Percentiles rank a stretch among this genome's conserved stretches.
Evolutionary conservation across 1,140 invertebrate species (phyloP).

Genomic region (Drosophila pandora): DNA sequence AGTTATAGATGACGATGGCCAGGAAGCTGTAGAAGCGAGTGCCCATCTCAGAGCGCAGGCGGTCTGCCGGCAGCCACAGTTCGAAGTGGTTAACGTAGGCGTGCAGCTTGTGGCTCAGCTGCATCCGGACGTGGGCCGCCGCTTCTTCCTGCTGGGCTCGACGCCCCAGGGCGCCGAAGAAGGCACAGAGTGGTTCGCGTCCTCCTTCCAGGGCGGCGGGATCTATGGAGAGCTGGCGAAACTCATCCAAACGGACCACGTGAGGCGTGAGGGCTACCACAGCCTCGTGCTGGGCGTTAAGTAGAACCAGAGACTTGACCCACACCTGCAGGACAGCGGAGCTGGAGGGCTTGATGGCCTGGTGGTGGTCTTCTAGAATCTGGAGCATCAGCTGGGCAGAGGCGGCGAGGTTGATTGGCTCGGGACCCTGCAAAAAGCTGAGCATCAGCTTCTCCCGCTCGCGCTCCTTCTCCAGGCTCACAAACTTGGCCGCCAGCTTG

Average conservation of each 20-base stretch:
- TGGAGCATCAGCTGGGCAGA: conserved; percentile 63
- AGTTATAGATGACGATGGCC: conserved; percentile 82
- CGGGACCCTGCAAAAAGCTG: conserved; percentile 45
- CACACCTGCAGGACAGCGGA: conserved; percentile 68
- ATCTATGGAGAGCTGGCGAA: conserved; percentile 41
- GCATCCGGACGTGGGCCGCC: conserved; percentile 51
- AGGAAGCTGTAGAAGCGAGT: conserved; percentile 78
- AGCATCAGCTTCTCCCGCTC: conserved; percentile 33
- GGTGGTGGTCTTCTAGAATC: conserved; percentile 34
- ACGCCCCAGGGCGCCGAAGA: conserved; percentile 67
- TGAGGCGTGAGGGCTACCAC: conserved; percentile 46
- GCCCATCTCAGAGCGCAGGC: conserved; percentile 53
- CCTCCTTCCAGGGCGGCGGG: conserved; percentile 43
- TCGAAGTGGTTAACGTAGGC: conserved; percentile 73
- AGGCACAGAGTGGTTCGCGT: conserved; percentile 74
- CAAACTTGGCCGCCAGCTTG: conserved; percentile 69
- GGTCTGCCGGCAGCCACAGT: conserved; percentile 62
- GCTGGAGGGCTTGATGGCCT: not conserved
- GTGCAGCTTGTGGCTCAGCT: conserved; percentile 70
- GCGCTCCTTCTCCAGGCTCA: conserved; percentile 29
- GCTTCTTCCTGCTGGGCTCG: conserved; percentile 52
- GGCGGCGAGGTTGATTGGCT: conserved; percentile 58
- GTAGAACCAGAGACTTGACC: conserved; percentile 71
- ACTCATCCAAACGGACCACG: conserved; percentile 58
- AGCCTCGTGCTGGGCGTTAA: conserved; percentile 63